These are phyloP conservation scores for Ptilodon capucinus DNA, from an alignment of 2,888 invertebrate genomes.

Conservation along the genomic window DNA sequence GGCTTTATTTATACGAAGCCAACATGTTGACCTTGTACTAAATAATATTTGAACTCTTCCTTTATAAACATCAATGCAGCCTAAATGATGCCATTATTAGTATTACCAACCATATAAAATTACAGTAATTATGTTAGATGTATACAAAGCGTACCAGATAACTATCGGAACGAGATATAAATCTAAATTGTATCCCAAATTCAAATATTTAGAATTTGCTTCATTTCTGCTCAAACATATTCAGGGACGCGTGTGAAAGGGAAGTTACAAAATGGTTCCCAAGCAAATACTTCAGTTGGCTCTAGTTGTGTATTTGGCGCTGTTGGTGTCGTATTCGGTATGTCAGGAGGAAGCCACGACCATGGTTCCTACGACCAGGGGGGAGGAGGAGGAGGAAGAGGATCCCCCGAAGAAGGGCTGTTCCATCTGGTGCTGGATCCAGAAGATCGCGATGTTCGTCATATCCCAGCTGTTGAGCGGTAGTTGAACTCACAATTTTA, in stretches of 20 bases:
- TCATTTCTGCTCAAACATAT: conserved; percentile 11
- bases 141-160: conserved; percentile 25
- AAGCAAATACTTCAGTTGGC: conserved; percentile 36
- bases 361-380: conserved; percentile 52
- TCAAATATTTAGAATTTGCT: conserved; percentile 13
- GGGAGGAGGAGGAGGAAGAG: conserved; percentile 64
- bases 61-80: no score
- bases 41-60: no score
- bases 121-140: conserved; percentile 12
- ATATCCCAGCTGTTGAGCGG: conserved; percentile 74
- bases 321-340: conserved; percentile 43
- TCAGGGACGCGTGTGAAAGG: conserved; percentile 3
- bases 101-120: conserved; percentile 17
- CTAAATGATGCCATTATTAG: background rate
- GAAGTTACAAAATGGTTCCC: conserved; percentile 30
- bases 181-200: conserved; percentile 25
- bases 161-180: conserved; percentile 24
- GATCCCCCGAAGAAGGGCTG: conserved; percentile 63
- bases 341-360: conserved; percentile 62
- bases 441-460: conserved; percentile 77
- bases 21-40: no score
- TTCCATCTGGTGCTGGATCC: conserved; percentile 80
- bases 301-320: conserved; percentile 40
- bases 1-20: no score
- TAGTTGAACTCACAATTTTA: no score